Conservation (phyloP, 2,888 invertebrate species). For the Scaptomyza cyrtandrae region DNA sequence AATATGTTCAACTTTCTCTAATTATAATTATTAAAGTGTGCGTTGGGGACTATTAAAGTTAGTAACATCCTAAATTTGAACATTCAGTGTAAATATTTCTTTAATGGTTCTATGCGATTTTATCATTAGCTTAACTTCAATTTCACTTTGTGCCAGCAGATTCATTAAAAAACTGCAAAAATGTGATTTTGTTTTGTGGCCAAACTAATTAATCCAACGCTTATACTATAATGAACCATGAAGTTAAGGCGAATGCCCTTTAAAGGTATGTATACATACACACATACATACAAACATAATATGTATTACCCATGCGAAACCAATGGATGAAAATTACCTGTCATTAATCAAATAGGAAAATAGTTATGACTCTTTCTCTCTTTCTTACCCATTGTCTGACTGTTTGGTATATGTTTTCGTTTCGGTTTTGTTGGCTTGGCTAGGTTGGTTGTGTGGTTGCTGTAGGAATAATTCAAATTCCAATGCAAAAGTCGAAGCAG, state of each 20-base stretch:
- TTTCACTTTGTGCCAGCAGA: constrained; percentile 48
- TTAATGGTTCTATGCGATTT: constrained; percentile 64
- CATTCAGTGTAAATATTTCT: constrained; percentile 32
- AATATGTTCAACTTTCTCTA: neutral
- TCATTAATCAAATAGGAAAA: constrained; percentile 72
- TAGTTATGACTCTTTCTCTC: constrained; percentile 47
- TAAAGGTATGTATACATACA: constrained; percentile 11
- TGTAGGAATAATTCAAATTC: constrained; percentile 64
- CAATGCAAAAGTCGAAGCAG: constrained; percentile 47
- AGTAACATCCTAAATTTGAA: constrained; percentile 47
- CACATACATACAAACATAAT: neutral
- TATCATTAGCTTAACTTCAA: constrained; percentile 52
- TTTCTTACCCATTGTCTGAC: constrained; percentile 5
- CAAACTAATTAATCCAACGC: constrained; percentile 66
- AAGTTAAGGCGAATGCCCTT: constrained; percentile 57
- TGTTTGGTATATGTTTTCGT: neutral
- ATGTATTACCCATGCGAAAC: constrained; percentile 1
- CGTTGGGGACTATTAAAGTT: constrained; percentile 27
- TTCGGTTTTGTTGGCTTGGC: constrained; percentile 11
- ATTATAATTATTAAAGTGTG: neutral
- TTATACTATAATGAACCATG: constrained; percentile 67
- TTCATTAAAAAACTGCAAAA: constrained; percentile 64
- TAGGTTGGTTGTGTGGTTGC: constrained; percentile 7
- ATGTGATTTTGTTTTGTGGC: constrained; percentile 39
- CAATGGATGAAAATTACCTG: constrained; percentile 53